These are phyloP conservation scores for Neotoma lepida DNA, from an alignment of 2,113 vertebrate genomes.

Conservation along the genomic window DNA sequence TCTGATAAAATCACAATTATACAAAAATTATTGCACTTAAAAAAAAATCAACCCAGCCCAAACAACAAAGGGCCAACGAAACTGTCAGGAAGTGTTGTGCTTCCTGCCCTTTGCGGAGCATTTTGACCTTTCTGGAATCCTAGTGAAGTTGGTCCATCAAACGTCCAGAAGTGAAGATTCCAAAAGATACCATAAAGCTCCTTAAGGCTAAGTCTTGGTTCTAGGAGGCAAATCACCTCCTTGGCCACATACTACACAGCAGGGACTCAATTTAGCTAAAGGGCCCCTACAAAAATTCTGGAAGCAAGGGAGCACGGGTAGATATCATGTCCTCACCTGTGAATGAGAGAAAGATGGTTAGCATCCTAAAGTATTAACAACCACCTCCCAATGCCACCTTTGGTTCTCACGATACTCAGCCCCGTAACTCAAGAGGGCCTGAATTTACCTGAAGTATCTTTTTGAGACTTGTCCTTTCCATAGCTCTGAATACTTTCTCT, in stretches of 20 bases:
- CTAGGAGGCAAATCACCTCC: slow-evolving; percentile 76
- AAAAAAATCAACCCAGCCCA: slow-evolving; percentile 77
- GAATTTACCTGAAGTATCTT: neutral
- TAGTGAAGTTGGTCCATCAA: slow-evolving; percentile 84
- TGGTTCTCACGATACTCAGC: neutral
- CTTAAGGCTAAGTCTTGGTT: slow-evolving; percentile 91
- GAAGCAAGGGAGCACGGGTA: slow-evolving; percentile 87
- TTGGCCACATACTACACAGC: slow-evolving; percentile 78
- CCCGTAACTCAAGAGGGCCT: accelerated
- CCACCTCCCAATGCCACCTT: neutral
- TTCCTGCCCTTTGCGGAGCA: slow-evolving; percentile 66
- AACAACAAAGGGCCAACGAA: slow-evolving; percentile 64
- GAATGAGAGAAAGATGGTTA: slow-evolving; percentile 59
- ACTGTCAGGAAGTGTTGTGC: slow-evolving; percentile 58
- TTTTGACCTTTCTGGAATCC: slow-evolving; percentile 76
- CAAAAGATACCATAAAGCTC: slow-evolving; percentile 88
- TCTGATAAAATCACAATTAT: slow-evolving; percentile 79
- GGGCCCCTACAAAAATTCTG: slow-evolving; percentile 61
- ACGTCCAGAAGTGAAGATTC: slow-evolving; percentile 84
- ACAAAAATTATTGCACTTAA: slow-evolving; percentile 79
- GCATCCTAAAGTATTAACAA: neutral
- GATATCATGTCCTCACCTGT: slow-evolving; percentile 82
- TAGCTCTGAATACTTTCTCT: neutral
- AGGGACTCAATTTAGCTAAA: slow-evolving; percentile 80
- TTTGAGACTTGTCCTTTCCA: neutral